Evolutionary conservation across 2,888 invertebrate genomes (phyloP), one percentile per base, ranked within the genome.

Genomic region (Aromia moschata): DNA sequence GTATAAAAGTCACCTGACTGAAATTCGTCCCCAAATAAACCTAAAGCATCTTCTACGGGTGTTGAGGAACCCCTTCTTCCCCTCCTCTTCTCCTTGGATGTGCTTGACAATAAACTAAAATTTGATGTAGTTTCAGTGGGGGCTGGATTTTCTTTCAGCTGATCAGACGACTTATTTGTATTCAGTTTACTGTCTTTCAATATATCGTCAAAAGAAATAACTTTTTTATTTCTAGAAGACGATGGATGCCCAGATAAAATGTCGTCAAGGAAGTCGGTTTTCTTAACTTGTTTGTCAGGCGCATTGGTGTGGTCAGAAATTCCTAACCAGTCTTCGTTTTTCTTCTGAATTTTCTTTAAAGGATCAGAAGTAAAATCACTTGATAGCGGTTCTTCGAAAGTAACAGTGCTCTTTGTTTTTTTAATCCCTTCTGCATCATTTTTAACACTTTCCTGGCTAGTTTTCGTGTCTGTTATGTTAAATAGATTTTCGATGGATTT

Each of bases 31-130:
- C 58, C 64, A 51, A 84, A 75, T 4, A 82, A 79, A 15, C 86
- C 86, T 56, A 87, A 77, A 62, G 86, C 84, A 74, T 86, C 86
- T 47, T 84, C 82, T 43, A 85, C 72, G 61, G 82, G 76, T n/a
- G 71, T 65, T 5, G 64, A 67, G 3, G 70, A 70, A 12, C 69
- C 60, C 58, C 72, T 66, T 30, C 77, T 68, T 25, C 74, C 68
- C 56, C 79, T 70, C 55, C 80, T 68, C 18, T 74, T 70, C 64
- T 74, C 77, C 63, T 73, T 64, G n/a, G 74, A 61, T 10, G 60
- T 14, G 14, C 33, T 49, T 12, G 57, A 54, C 25, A 61, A 15
- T 36, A 44, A 36, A 37, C 58, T 52, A 49, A 60, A 60, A 20
- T 55, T 58, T 17, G 58, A 51, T 10, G 56, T 40, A 4, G 20